Evolutionary conservation across 2,888 invertebrate species (phyloP).

Genomic region (Caenorhabditis wallacei): DNA sequence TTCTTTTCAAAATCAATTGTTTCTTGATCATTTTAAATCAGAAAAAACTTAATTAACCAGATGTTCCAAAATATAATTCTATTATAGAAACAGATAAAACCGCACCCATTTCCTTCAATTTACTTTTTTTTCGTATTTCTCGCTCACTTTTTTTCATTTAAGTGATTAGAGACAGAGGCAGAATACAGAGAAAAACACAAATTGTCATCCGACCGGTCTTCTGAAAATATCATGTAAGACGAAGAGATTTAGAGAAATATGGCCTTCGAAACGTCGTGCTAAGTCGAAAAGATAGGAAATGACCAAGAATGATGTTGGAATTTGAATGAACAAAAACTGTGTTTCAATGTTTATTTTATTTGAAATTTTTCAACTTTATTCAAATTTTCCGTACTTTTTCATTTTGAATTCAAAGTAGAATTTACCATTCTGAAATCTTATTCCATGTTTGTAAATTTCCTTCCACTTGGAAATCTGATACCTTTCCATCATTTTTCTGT

Average conservation of each 20-base stretch:
- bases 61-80: conserved; percentile 27
- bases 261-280: conserved; percentile 56
- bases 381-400: not conserved
- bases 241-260: conserved; percentile 34
- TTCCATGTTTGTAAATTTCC: too few species aligned
- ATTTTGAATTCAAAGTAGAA: too few species aligned
- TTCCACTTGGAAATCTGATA: too few species aligned
- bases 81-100: conserved; percentile 32
- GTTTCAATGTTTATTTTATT: not conserved
- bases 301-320: conserved; percentile 37
- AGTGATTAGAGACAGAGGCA: conserved; percentile 57
- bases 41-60: not conserved
- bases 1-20: not conserved
- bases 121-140: conserved; percentile 5
- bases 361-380: not conserved
- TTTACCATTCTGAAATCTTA: too few species aligned
- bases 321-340: conserved; percentile 22
- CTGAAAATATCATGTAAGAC: conserved; percentile 25
- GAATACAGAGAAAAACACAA: conserved; percentile 29
- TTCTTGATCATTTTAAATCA: conserved; percentile 5
- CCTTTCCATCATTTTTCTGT: too few species aligned
- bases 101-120: conserved; percentile 47
- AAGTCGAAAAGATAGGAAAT: conserved; percentile 54
- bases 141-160: conserved; percentile 29
- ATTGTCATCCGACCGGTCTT: conserved; percentile 57